Percentiles rank a stretch among this genome's conserved stretches.
Evolutionary conservation across 2,797 vertebrate genomes (phyloP).

Genomic region (Rhyacichthys aspro): DNA sequence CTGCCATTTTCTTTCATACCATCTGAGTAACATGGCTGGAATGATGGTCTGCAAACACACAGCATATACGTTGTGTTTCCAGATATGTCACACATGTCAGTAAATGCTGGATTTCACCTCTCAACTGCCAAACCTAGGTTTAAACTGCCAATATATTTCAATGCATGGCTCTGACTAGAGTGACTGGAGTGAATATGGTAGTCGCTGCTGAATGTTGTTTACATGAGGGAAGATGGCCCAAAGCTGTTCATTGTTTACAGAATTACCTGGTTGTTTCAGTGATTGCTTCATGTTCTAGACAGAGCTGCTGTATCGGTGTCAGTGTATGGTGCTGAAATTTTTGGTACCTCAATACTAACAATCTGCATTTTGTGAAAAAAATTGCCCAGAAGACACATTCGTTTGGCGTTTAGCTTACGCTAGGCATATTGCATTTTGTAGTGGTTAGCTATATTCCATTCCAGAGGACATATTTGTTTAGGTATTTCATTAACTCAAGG

Average conservation of each 20-base stretch:
- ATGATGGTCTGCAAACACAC: slow-evolving; percentile 7
- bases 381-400: slow-evolving; percentile 27
- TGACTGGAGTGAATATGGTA: slow-evolving; percentile 14
- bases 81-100: slow-evolving; percentile 23
- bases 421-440: slow-evolving; percentile 28
- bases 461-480: slow-evolving; percentile 74
- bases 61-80: background rate
- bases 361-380: slow-evolving; percentile 44
- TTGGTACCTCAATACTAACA: slow-evolving; percentile 45
- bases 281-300: too few species aligned
- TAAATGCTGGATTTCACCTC: slow-evolving; percentile 28
- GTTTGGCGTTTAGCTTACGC: slow-evolving; percentile 20
- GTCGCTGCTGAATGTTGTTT: slow-evolving; percentile 13
- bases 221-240: slow-evolving; percentile 2
- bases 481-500: slow-evolving; percentile 75
- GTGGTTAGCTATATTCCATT: slow-evolving; percentile 39
- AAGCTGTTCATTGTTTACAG: slow-evolving; percentile 8
- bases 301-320: slow-evolving; percentile 31
- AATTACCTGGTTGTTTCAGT: slow-evolving; percentile 17
- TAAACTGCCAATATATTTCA: slow-evolving; percentile 35
- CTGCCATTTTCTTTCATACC: slow-evolving; percentile 30
- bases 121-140: slow-evolving; percentile 11
- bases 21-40: slow-evolving; percentile 12
- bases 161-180: slow-evolving; percentile 18
- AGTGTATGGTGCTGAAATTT: slow-evolving; percentile 40